Base-by-base conservation (phyloP, 2,888 invertebrate genomes). In the Octodonta nipae region DNA sequence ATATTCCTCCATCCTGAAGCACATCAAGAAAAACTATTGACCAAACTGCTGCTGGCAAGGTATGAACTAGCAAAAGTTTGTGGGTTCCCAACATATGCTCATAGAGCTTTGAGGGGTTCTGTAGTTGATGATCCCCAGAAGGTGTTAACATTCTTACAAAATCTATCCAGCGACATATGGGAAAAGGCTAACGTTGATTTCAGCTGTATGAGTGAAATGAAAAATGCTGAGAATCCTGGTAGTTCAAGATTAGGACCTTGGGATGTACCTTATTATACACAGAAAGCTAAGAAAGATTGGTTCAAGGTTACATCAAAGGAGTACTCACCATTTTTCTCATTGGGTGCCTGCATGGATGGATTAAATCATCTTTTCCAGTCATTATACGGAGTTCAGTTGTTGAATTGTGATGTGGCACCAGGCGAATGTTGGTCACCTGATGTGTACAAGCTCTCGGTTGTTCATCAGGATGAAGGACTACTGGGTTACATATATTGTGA, bases 301-400 rank as follows among this genome's bases (percentile, higher is more conserved):
- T 64, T 86, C 0, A 71, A 78, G 37, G 28, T 28, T 12, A 11
- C 75, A 7, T 71, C 73, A 32, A 68, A 73, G 3, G 84, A 86
- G 48, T 84, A 80, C 50, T 70, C 80, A 25, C 85, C 83, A 2
- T 92, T 81, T 60, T 91, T 89, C 61, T 92, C 86, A 7, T 67
- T 96, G 1, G 95, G 95, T 1, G 75, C 81, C 5, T 93, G 95
- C 51, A 95, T 98, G 91, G 92, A 93, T 51, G 98, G 96, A 0
- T 65, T 98, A n/a, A 86, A 87, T 56, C 72, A 78, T 55, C 62
- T 98, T n/a, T 82, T 91, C 44, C 72, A 79, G 39, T 70, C 75
- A 13, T 64, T 96, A 3, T 93, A 82, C 51, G 86, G 84, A 1
- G 82, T 96, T 22, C 73, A 70, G 2, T 62, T 95, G 34, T 68